phyloP scores from a whole-genome alignment of 2,888 invertebrate species.

The Eubasilissa splendida region DNA sequence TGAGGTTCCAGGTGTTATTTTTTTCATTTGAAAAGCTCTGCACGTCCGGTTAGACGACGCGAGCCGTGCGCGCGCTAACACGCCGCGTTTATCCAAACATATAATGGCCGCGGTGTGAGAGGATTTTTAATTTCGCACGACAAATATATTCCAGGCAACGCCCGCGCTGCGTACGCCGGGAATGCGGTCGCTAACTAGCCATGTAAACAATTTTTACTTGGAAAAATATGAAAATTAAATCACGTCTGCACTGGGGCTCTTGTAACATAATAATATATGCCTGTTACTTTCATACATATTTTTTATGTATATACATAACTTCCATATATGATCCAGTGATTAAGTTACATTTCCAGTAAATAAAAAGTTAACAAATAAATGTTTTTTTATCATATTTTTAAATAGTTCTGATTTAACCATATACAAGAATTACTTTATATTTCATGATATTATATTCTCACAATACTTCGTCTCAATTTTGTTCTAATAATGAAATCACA shows the following conservation, averaged over 20 bases:
- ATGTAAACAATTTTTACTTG: background rate
- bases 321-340: too few relatives aligned
- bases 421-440: too few relatives aligned
- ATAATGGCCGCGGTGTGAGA: conserved; percentile 9
- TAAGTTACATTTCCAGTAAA: too few relatives aligned
- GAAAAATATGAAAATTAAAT: conserved; percentile 4
- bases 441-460: too few relatives aligned
- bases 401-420: too few relatives aligned
- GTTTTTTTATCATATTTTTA: too few relatives aligned
- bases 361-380: too few relatives aligned
- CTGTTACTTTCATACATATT: too few relatives aligned
- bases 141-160: conserved; percentile 30
- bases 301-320: too few relatives aligned
- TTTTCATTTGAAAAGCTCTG: conserved; percentile 39
- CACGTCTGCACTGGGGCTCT: background rate
- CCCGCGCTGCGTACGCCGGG: background rate
- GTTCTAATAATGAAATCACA: too few relatives aligned
- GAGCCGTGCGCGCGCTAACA: conserved; percentile 36
- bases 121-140: conserved; percentile 19
- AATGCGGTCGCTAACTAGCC: conserved; percentile 29
- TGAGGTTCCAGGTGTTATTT: conserved; percentile 4
- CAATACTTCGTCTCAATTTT: too few relatives aligned
- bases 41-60: conserved; percentile 36
- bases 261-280: too few relatives aligned
- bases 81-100: conserved; percentile 44